These are phyloP conservation scores for Xenopus petersii DNA, from an alignment of 2,797 vertebrate genomes.

Conservation along the genomic window DNA sequence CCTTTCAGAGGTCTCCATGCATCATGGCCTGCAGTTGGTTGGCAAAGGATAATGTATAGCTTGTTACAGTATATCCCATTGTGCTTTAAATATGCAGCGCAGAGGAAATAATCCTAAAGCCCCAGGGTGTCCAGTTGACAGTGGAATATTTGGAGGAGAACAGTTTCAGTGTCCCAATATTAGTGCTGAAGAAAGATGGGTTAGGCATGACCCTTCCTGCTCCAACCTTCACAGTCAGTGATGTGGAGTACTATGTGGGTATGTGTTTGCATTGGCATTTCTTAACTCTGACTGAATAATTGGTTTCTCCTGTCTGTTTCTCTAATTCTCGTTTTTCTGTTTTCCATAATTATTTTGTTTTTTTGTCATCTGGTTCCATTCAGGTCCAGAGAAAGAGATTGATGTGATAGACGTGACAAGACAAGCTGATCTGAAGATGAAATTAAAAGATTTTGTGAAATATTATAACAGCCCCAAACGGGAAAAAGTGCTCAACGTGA, in stretches of 20 bases:
- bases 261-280: slow-evolving; percentile 45
- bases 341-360: neutral
- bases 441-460: slow-evolving; percentile 84
- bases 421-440: slow-evolving; percentile 89
- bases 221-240: slow-evolving; percentile 77
- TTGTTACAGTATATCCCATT: neutral
- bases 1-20: too few relatives aligned
- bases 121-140: slow-evolving; percentile 84
- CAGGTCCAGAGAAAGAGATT: slow-evolving; percentile 87
- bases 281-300: neutral
- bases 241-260: slow-evolving; percentile 90
- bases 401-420: slow-evolving; percentile 90
- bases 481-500: slow-evolving; percentile 87
- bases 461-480: slow-evolving; percentile 87
- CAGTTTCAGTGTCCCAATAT: slow-evolving; percentile 89
- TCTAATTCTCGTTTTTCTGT: neutral
- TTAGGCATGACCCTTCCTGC: slow-evolving; percentile 90
- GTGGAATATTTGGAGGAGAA: slow-evolving; percentile 93
- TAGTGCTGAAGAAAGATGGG: slow-evolving; percentile 86
- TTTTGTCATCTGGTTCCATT: slow-evolving; percentile 6
- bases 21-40: too few relatives aligned
- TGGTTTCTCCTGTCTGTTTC: neutral
- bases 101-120: slow-evolving; percentile 86
- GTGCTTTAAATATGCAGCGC: slow-evolving; percentile 67
- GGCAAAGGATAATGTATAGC: too few relatives aligned